A percentile compares a stretch with the other conserved stretches of the same genome.
Conservation (phyloP, 1,140 invertebrate genomes). For the Dendrolimus kikuchii region DNA sequence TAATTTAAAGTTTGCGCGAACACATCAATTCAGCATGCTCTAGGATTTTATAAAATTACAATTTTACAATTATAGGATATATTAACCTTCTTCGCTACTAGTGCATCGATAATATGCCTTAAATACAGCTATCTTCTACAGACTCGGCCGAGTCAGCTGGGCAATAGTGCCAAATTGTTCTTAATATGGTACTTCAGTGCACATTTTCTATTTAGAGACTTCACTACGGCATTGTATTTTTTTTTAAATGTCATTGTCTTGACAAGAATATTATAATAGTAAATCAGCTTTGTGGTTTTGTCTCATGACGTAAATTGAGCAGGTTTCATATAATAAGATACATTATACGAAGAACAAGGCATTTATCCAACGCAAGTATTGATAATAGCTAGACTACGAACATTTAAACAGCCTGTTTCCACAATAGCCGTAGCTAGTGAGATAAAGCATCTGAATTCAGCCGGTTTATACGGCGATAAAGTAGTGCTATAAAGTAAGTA, state of each 20-base stretch:
- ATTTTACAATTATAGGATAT: too few relatives aligned
- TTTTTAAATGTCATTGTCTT: too few relatives aligned
- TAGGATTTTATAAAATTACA: too few relatives aligned
- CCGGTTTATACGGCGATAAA: constrained; percentile 41
- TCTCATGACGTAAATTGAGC: constrained; percentile 5
- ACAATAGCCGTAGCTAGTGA: constrained; percentile 10
- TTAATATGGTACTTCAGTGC: too few relatives aligned
- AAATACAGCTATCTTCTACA: constrained; percentile 20
- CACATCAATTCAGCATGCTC: too few relatives aligned
- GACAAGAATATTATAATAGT: too few relatives aligned
- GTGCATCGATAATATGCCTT: constrained; percentile 50
- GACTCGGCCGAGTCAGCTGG: constrained; percentile 2
- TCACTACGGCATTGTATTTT: too few relatives aligned
- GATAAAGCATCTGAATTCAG: constrained; percentile 18
- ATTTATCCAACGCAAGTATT: constrained; percentile 8
- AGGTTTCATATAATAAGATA: constrained; percentile 9
- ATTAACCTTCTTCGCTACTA: constrained; percentile 11
- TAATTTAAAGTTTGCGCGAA: too few relatives aligned
- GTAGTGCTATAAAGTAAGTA: constrained; percentile 40
- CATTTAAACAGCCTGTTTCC: constrained; percentile 13
- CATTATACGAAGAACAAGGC: constrained; percentile 10
- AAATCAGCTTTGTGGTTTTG: background rate
- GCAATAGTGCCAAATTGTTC: constrained; percentile 6
- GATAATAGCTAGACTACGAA: constrained; percentile 11
- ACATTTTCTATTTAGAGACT: too few relatives aligned